Evolutionary conservation across 2,113 vertebrate genomes (phyloP), one percentile per base, ranked within the genome.

Genomic region (Podarcis cretensis): DNA sequence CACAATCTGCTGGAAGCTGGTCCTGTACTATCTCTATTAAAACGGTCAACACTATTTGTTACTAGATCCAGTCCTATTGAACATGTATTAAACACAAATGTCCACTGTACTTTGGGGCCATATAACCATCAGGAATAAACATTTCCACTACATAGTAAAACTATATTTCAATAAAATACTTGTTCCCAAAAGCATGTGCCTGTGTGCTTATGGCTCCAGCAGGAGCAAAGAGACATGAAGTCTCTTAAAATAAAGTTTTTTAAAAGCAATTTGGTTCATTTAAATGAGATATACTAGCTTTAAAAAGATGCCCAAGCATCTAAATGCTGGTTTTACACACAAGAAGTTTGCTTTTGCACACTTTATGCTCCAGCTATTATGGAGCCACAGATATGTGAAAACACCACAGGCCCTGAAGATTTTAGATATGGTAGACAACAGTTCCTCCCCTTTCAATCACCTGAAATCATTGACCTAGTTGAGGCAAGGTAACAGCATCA

Each of bases 311-410:
- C 30, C 81, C 85, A 63, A 35, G 6, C 1, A 5, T 0, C 7
- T 1, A 0, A 6, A 75, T 3, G 0, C 5, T n/a, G 30, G 2
- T 0, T 63, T 66, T 4, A 25, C 3, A 32, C 21, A 0, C 0
- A 13, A 59, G 66, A 30, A 4, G 0, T 0, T n/a, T 8, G 20
- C 57, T n/a, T 54, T 0, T 3, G 18, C 13, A 32, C 40, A 3
- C 35, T 0, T 7, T 54, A 30, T 0, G 9, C 37, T n/a, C 74
- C 6, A 35, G 75, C 37, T 65, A 74, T 69, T 83, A 57, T 48
- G n/a, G 75, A 32, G 78, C 9, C 66, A 4, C 18, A 7, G 80
- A 54, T 14, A 73, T 65, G 32, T 32, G 71, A 75, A 63, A 37
- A 85, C 86, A 48, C 37, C 25, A 21, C 0, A 1, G 79, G 57